A percentile compares a stretch with the other conserved stretches of the same genome.
Evolutionary conservation across 2,113 vertebrate species (phyloP).

Genomic region (Aramus guarauna): DNA sequence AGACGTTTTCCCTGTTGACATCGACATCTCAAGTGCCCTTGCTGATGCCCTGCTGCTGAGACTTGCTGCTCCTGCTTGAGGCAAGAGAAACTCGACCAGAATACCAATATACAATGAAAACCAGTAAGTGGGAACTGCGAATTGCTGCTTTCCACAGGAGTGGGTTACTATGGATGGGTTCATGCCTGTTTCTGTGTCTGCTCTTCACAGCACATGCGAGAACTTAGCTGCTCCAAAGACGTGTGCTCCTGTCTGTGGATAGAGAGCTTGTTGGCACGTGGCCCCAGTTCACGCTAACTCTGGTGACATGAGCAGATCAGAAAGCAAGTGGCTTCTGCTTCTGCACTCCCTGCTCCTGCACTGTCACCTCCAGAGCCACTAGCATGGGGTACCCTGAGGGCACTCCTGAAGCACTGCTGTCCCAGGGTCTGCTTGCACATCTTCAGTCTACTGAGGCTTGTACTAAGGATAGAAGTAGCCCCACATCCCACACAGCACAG

Average conservation of each 20-base stretch:
- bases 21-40: neutral
- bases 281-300: neutral
- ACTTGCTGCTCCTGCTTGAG: neutral
- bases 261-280: neutral
- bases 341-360: neutral
- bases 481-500: neutral
- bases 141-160: neutral
- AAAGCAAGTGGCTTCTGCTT: neutral
- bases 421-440: neutral
- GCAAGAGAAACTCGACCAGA: neutral
- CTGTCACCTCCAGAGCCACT: neutral
- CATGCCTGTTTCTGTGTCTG: neutral
- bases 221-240: fast-evolving
- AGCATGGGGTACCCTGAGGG: neutral
- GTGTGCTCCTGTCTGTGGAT: neutral
- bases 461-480: neutral
- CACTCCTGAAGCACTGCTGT: neutral
- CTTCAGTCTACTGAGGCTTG: neutral
- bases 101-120: neutral
- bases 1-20: neutral
- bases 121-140: neutral
- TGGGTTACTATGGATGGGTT: neutral
- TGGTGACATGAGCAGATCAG: neutral
- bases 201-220: fast-evolving
- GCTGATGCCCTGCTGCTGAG: neutral